Conservation (phyloP, 2,888 invertebrate genomes). For the Cheilosia vernalis region DNA sequence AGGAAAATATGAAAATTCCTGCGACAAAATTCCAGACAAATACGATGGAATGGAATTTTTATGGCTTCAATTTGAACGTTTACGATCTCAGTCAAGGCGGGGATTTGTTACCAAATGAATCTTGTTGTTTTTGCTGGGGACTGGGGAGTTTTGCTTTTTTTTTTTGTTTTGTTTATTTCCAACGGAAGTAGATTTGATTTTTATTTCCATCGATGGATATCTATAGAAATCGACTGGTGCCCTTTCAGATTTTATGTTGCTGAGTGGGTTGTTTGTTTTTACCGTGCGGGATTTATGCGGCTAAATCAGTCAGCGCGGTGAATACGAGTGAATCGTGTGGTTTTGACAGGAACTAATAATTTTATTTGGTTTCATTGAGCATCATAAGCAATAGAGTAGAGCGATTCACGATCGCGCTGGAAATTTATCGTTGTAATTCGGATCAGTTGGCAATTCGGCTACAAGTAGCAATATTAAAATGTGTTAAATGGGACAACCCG, state of each 20-base stretch:
- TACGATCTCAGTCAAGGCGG: conserved; percentile 28
- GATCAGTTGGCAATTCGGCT: no score
- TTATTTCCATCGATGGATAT: conserved; percentile 46
- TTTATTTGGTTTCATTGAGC: no score
- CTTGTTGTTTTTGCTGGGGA: conserved; percentile 9
- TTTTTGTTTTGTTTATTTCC: neutral
- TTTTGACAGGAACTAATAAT: neutral
- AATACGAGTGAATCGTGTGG: conserved; percentile 34
- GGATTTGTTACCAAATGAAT: conserved; percentile 13
- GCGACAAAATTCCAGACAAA: conserved; percentile 11
- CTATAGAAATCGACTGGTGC: conserved; percentile 12
- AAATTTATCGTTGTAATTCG: no score
- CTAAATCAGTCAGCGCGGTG: conserved; percentile 30
- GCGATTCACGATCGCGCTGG: no score
- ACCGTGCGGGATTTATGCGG: conserved; percentile 55
- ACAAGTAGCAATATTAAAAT: no score
- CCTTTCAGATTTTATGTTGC: conserved; percentile 31
- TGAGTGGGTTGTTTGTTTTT: conserved; percentile 15
- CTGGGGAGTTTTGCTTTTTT: neutral
- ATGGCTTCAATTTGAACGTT: conserved; percentile 58
- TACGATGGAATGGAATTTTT: conserved; percentile 37
- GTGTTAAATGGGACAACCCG: no score
- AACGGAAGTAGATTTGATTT: conserved; percentile 47
- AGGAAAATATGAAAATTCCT: conserved; percentile 48
- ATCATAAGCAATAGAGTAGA: no score